Evolutionary conservation across 1,140 invertebrate species (phyloP).

Genomic region (Laodelphax striatellus): DNA sequence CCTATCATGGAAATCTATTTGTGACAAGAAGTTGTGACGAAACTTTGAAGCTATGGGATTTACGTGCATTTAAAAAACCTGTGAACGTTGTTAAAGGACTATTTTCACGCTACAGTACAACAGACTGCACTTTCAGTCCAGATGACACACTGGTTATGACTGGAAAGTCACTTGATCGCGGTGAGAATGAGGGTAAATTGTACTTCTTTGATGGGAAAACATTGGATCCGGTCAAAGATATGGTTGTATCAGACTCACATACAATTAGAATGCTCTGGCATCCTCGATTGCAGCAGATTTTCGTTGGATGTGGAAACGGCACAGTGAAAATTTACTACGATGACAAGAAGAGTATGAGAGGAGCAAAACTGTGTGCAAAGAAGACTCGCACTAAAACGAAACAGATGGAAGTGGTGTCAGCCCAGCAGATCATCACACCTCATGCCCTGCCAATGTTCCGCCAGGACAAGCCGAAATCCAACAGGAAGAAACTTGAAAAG

Average conservation of each 20-base stretch:
- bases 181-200: slow-evolving; percentile 56
- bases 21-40: slow-evolving; percentile 82
- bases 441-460: slow-evolving; percentile 93
- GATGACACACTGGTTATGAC: slow-evolving; percentile 84
- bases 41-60: slow-evolving; percentile 91
- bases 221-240: slow-evolving; percentile 60
- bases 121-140: slow-evolving; percentile 71
- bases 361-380: slow-evolving; percentile 81
- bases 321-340: slow-evolving; percentile 86
- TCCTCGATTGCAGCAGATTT: slow-evolving; percentile 92
- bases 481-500: slow-evolving; percentile 84
- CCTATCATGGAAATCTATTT: slow-evolving; percentile 72
- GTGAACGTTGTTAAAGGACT: slow-evolving; percentile 55
- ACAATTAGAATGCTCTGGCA: slow-evolving; percentile 91
- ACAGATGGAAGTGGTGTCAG: slow-evolving; percentile 73
- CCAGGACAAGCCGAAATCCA: slow-evolving; percentile 81
- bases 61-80: slow-evolving; percentile 70
- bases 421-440: slow-evolving; percentile 93
- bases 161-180: slow-evolving; percentile 67
- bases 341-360: slow-evolving; percentile 68
- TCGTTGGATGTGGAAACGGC: slow-evolving; percentile 87
- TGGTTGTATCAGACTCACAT: slow-evolving; percentile 65
- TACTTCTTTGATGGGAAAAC: slow-evolving; percentile 72
- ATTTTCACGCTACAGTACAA: slow-evolving; percentile 49
- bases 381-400: slow-evolving; percentile 70